phyloP scores from a whole-genome alignment of 2,888 invertebrate genomes.

The Microctonus hyperodae region DNA sequence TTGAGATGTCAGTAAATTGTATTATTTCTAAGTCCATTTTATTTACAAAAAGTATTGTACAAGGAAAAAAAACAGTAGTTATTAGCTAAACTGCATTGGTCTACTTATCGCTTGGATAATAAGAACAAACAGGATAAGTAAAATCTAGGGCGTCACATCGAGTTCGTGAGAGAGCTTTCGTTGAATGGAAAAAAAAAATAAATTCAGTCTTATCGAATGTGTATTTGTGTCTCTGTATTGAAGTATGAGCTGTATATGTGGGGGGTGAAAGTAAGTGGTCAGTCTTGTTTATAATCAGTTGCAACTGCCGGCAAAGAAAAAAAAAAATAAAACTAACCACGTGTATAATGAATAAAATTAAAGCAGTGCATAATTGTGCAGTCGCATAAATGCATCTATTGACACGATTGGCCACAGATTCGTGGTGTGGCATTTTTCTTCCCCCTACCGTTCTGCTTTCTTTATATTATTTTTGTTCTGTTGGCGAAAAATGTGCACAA shows the following conservation, averaged over 20 bases:
- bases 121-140: not conserved
- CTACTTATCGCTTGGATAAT: constrained; percentile 7
- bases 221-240: too few species aligned
- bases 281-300: constrained; percentile 11
- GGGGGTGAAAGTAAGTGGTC: constrained; percentile 15
- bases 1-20: constrained; percentile 35
- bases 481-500: constrained; percentile 18
- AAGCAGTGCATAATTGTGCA: constrained; percentile 34
- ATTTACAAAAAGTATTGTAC: constrained; percentile 49
- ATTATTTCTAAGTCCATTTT: constrained; percentile 51
- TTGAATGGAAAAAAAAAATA: constrained; percentile 1
- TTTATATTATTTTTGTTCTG: constrained; percentile 1
- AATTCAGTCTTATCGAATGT: constrained; percentile 24
- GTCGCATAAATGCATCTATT: constrained; percentile 21
- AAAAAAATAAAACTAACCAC: constrained; percentile 13
- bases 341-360: constrained; percentile 18
- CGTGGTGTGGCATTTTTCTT: constrained; percentile 1
- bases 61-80: not conserved
- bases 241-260: not conserved
- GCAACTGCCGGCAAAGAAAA: constrained; percentile 19
- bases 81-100: constrained; percentile 8
- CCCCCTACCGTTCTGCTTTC: not conserved
- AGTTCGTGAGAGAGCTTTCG: constrained; percentile 10
- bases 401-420: constrained; percentile 12
- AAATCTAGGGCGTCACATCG: constrained; percentile 6